Evolutionary conservation across 2,888 invertebrate species (phyloP).

Genomic region (Eristalis pertinax): DNA sequence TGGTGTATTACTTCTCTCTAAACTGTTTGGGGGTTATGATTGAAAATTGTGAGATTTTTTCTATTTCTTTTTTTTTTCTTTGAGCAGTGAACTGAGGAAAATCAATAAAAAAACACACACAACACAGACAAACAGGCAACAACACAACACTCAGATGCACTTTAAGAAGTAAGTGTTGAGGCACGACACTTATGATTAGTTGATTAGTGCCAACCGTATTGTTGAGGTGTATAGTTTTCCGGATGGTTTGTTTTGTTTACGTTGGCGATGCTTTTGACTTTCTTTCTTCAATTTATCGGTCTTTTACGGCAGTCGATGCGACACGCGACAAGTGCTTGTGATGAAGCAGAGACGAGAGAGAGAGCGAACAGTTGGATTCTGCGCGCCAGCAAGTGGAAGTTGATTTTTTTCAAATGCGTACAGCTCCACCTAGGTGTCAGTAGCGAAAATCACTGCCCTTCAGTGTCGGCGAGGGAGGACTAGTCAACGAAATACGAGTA

Average conservation of each 20-base stretch:
- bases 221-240: not conserved
- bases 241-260: constrained; percentile 51
- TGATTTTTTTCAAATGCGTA: not conserved
- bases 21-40: not conserved
- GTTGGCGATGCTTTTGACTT: not conserved
- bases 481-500: not conserved
- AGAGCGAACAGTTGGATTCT: not conserved
- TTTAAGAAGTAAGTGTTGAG: not conserved
- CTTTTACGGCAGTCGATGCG: constrained; percentile 12
- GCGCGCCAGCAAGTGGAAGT: not conserved
- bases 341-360: not conserved
- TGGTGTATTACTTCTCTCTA: constrained; percentile 30
- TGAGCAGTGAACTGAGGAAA: not conserved
- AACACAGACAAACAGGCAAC: not conserved
- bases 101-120: not conserved
- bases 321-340: constrained; percentile 21
- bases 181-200: not conserved
- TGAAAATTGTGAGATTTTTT: not conserved
- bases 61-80: too few relatives aligned
- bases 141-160: constrained; percentile 16
- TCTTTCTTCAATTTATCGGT: not conserved
- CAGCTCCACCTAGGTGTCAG: not conserved
- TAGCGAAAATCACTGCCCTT: not conserved
- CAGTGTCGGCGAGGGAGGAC: not conserved
- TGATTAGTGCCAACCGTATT: not conserved